phyloP scores from a whole-genome alignment of 2,113 vertebrate species.

The Calyptommatus sinebrachiatus region DNA sequence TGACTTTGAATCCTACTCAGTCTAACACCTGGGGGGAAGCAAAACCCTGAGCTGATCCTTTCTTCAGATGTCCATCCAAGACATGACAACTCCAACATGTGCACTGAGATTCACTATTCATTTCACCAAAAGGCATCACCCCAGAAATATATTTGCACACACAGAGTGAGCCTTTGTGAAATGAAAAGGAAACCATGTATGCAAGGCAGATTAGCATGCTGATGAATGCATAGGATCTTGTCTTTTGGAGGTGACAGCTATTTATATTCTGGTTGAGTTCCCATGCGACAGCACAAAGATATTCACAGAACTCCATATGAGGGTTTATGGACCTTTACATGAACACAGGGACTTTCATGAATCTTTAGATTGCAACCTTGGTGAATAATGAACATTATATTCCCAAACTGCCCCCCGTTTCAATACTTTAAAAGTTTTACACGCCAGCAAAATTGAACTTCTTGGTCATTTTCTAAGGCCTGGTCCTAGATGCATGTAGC shows the following conservation, averaged over 20 bases:
- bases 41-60: background rate
- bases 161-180: background rate
- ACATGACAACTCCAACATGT: conserved; percentile 12
- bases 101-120: background rate
- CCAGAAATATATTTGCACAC: background rate
- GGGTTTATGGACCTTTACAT: background rate
- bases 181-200: background rate
- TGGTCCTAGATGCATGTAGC: background rate
- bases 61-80: background rate
- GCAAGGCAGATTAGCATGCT: background rate
- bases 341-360: background rate
- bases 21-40: background rate
- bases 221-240: background rate
- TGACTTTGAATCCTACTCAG: conserved; percentile 38
- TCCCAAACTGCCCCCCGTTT: conserved; percentile 8
- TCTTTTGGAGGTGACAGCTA: background rate
- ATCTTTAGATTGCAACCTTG: background rate
- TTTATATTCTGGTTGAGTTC: background rate
- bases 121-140: background rate
- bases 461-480: conserved; percentile 7
- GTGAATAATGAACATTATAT: background rate
- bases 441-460: conserved; percentile 38
- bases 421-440: conserved; percentile 39
- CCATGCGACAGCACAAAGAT: background rate
- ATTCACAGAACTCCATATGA: background rate